Evolutionary conservation across 2,888 invertebrate genomes (phyloP).

Genomic region (Cremastobaeus sp.): DNA sequence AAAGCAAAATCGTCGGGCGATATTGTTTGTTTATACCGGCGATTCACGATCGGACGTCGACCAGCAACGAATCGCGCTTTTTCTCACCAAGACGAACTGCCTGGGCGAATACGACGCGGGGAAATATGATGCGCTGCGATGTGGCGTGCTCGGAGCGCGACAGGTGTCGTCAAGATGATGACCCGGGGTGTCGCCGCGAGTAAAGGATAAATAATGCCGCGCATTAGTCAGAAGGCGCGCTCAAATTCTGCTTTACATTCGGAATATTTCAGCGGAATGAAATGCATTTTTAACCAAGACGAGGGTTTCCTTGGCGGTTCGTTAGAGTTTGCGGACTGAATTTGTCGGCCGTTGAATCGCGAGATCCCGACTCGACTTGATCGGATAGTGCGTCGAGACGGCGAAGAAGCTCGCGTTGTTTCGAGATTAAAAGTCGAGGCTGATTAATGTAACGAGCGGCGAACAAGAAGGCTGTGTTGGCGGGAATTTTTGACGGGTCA

Average conservation of each 20-base stretch:
- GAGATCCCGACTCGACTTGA: too few relatives aligned
- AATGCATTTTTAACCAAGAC: slow-evolving; percentile 15
- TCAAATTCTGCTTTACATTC: slow-evolving; percentile 14
- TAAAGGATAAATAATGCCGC: slow-evolving; percentile 31
- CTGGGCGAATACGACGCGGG: too few relatives aligned
- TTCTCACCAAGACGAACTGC: too few relatives aligned
- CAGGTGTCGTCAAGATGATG: slow-evolving; percentile 30
- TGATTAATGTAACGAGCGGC: slow-evolving; percentile 18
- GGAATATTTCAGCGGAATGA: slow-evolving; percentile 21
- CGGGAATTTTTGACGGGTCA: slow-evolving; percentile 7
- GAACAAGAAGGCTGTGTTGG: slow-evolving; percentile 8
- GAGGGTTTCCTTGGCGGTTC: slow-evolving; percentile 17
- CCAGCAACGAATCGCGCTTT: too few relatives aligned
- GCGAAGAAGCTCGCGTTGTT: not conserved
- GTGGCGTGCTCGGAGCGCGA: too few relatives aligned
- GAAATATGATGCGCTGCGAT: too few relatives aligned
- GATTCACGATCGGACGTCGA: too few relatives aligned
- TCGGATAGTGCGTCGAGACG: not conserved
- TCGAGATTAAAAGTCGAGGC: not conserved
- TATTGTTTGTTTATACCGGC: too few relatives aligned
- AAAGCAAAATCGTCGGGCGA: slow-evolving; percentile 61
- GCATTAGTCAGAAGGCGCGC: slow-evolving; percentile 25
- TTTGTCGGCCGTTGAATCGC: slow-evolving; percentile 23
- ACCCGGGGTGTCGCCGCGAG: slow-evolving; percentile 13
- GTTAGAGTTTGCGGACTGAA: slow-evolving; percentile 12